Evolutionary conservation across 2,797 vertebrate genomes (phyloP), one percentile per base, ranked within the genome.

Genomic region (Graptemys geographica): DNA sequence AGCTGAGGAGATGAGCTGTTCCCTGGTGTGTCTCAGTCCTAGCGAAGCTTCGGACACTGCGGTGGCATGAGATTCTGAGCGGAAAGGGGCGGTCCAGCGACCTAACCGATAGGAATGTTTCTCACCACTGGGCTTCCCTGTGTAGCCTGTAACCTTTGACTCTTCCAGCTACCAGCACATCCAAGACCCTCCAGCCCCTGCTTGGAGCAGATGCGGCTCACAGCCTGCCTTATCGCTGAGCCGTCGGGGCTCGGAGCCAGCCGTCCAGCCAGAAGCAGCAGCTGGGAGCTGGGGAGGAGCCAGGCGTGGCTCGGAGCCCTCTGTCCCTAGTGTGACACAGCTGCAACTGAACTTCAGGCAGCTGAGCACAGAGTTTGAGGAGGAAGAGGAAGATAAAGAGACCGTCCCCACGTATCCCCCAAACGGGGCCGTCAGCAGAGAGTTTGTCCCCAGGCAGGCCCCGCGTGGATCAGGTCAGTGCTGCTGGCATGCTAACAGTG

Each of bases 121-220:
- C n/a, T 69, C 18, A 37, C 86, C 47, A 33, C 11, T 13, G 84
- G 37, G 21, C 41, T 44, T 23, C 11, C 5, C 81, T 37, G 2
- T 25, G 81, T 19, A 13, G 12, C n/a, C 4, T 41, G n/a, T 47
- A 33, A 10, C 72, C 23, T 89, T 65, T 23, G 37, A n/a, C 41
- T 90, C 19, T 37, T 89, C 18, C 80, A 99, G 99, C 95, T 99
- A 98, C 95, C 97, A 97, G 93, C 99, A 99, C 88, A 74, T 98
- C 74, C 92, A 28, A 69, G 96, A 96, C 41, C 81, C 97, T 53
- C 83, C 83, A 0, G 92, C 19, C 41, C 28, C 95, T 1, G 81
- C 28, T 53, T 90, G 94, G 56, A 96, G 91, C 62, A 93, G 83
- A 59, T 88, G 94, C 21, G 65, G 91, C 41, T 98, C 97, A 0